Conservation (phyloP, 2,113 vertebrate genomes). For the Ictalurus punctatus region DNA sequence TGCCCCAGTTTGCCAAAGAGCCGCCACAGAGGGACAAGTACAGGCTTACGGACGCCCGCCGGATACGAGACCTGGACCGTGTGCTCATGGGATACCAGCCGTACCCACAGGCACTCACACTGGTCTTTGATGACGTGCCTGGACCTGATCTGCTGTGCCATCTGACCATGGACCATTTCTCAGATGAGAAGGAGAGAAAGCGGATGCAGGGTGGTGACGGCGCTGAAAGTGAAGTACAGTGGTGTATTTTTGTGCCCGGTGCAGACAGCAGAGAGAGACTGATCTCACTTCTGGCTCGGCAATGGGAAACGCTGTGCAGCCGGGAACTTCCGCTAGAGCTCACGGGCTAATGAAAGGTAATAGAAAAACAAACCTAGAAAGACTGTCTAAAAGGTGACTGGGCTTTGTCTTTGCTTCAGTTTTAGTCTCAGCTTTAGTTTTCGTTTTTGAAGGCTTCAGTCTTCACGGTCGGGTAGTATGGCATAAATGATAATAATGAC, state of each 20-base stretch:
- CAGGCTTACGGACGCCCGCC: constrained; percentile 83
- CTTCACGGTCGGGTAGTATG: neutral
- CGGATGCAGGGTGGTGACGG: constrained; percentile 58
- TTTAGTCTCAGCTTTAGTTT: constrained; percentile 18
- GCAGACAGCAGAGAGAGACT: constrained; percentile 91
- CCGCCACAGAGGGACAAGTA: constrained; percentile 91
- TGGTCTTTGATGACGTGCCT: constrained; percentile 93
- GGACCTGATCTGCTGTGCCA: constrained; percentile 89
- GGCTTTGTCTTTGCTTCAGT: neutral
- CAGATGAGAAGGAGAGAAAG: constrained; percentile 60
- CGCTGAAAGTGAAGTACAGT: constrained; percentile 82
- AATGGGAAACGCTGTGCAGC: constrained; percentile 93
- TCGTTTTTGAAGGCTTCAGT: neutral
- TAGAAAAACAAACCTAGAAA: neutral
- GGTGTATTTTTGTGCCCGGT: constrained; percentile 92
- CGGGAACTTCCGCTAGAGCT: constrained; percentile 93
- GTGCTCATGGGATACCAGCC: constrained; percentile 95
- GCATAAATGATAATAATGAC: neutral
- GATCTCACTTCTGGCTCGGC: constrained; percentile 89
- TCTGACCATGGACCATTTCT: constrained; percentile 93
- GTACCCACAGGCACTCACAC: constrained; percentile 91
- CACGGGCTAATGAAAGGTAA: constrained; percentile 75
- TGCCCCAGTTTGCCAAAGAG: constrained; percentile 95
- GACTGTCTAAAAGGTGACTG: neutral
- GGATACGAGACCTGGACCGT: constrained; percentile 91